Percentiles rank a stretch among this genome's conserved stretches.
phyloP scores from a whole-genome alignment of 2,113 vertebrate species.

The Zapornia atra region DNA sequence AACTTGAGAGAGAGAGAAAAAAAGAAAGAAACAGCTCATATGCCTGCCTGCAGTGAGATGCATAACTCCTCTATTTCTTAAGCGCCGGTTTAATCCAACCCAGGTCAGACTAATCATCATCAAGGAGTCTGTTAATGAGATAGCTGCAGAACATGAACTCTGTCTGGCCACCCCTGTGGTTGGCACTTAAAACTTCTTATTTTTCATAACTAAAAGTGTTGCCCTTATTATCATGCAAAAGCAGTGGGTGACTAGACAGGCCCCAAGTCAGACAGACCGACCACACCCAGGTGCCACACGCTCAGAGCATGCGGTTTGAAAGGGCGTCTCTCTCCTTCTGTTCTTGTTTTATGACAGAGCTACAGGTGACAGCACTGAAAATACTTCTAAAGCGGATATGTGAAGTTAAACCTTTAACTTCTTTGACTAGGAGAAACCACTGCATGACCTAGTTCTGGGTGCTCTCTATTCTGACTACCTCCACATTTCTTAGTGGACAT shows the following conservation, averaged over 20 bases:
- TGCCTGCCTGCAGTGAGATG: background rate
- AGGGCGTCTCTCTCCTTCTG: background rate
- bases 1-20: background rate
- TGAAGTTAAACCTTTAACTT: background rate
- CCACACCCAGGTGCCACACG: background rate
- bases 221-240: background rate
- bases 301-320: background rate
- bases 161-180: background rate
- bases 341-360: background rate
- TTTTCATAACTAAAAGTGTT: background rate
- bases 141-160: background rate
- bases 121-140: background rate
- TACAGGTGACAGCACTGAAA: background rate
- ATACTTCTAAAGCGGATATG: background rate
- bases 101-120: background rate
- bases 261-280: background rate
- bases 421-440: background rate
- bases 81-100: background rate
- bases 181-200: background rate
- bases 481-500: background rate
- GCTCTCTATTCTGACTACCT: background rate
- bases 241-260: background rate
- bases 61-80: background rate
- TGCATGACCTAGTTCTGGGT: accelerated
- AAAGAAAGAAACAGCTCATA: background rate